Conservation (phyloP, 2,888 invertebrate species). For the Diarsia dahlii region DNA sequence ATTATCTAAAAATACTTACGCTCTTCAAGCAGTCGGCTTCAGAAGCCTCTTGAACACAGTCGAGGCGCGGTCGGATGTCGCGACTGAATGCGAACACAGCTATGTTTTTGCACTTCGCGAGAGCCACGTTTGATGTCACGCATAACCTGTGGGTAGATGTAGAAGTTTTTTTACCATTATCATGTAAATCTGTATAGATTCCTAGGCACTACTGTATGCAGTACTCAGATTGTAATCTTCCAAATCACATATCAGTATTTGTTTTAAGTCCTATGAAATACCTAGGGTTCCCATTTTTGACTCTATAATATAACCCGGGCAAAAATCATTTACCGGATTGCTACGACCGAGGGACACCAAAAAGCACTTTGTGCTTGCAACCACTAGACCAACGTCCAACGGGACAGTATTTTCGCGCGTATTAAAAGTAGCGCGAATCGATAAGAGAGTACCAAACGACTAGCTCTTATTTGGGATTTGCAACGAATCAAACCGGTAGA, state of each 20-base stretch:
- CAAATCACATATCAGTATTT: neutral
- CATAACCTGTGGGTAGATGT: slow-evolving; percentile 89
- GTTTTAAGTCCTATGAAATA: neutral
- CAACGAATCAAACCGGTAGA: neutral
- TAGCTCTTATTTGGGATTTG: neutral
- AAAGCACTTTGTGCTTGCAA: neutral
- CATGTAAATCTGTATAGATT: no score
- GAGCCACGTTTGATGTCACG: slow-evolving; percentile 92
- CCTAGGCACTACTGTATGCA: no score
- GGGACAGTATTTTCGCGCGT: neutral
- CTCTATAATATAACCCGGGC: no score
- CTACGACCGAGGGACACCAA: neutral
- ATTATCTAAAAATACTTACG: slow-evolving; percentile 75
- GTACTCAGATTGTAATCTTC: no score
- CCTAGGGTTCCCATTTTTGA: no score
- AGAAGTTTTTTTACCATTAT: neutral
- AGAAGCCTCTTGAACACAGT: slow-evolving; percentile 93
- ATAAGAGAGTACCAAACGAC: neutral
- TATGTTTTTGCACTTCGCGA: slow-evolving; percentile 94
- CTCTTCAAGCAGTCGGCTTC: slow-evolving; percentile 92
- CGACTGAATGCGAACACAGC: slow-evolving; percentile 94
- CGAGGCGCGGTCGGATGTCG: slow-evolving; percentile 94
- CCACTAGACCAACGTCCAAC: neutral
- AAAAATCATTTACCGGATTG: neutral
- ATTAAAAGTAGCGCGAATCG: neutral